phyloP scores from a whole-genome alignment of 2,888 invertebrate species.

The Teinopalpus imperialis region DNA sequence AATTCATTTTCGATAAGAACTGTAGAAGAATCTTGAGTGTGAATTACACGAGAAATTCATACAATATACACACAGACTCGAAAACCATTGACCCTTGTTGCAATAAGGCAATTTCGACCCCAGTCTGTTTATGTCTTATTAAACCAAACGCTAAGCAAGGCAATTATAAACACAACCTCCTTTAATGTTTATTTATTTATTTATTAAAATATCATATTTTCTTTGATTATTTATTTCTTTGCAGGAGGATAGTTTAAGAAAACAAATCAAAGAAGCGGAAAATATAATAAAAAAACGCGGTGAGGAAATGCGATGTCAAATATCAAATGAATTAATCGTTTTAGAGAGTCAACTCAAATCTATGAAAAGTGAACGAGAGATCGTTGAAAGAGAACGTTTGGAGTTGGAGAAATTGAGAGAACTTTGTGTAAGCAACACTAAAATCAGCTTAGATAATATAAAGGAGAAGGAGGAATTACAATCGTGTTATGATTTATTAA shows the following conservation, averaged over 20 bases:
- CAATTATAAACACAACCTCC: too few species aligned
- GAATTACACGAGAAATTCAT: too few species aligned
- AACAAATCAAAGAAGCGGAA: constrained; percentile 57
- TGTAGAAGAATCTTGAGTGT: too few species aligned
- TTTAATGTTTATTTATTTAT: too few species aligned
- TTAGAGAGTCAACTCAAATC: constrained; percentile 51
- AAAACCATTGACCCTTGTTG: too few species aligned
- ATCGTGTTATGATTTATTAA: constrained; percentile 50
- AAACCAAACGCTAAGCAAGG: too few species aligned
- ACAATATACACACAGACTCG: too few species aligned
- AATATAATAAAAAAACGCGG: constrained; percentile 48
- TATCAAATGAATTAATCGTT: constrained; percentile 53
- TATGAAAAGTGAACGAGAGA: constrained; percentile 58
- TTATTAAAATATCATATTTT: too few species aligned
- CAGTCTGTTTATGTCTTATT: too few species aligned
- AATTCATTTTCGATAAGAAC: too few species aligned
- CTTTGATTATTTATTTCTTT: too few species aligned
- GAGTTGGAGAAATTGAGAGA: constrained; percentile 43
- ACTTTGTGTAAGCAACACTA: constrained; percentile 30
- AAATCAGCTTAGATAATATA: constrained; percentile 15
- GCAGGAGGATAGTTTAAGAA: constrained; percentile 60
- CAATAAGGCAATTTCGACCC: too few species aligned
- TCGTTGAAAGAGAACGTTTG: constrained; percentile 48
- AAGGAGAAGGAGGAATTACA: constrained; percentile 40
- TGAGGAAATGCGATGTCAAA: constrained; percentile 62